Evolutionary conservation across 2,888 invertebrate genomes (phyloP).

Genomic region (Allygus modestus): DNA sequence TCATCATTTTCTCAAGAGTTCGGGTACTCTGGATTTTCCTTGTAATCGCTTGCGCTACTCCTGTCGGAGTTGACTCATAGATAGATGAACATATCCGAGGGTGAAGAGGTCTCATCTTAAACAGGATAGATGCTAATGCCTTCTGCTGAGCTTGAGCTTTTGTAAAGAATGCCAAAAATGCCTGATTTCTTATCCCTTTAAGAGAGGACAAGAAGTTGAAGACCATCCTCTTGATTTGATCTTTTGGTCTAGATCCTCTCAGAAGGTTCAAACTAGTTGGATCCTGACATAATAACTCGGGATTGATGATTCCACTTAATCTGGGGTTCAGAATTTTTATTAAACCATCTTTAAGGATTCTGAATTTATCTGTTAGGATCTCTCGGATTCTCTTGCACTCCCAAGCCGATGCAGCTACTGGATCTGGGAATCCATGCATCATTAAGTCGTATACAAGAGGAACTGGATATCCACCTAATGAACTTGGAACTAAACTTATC

Average conservation of each 20-base stretch:
- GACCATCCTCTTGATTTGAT: neutral
- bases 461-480: conserved; percentile 19
- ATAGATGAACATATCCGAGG: neutral
- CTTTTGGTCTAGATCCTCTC: conserved; percentile 26
- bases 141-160: neutral
- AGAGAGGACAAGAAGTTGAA: neutral
- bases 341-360: too few species aligned
- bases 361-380: neutral
- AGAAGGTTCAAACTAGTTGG: conserved; percentile 21
- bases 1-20: conserved; percentile 16
- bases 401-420: neutral
- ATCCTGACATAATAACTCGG: neutral
- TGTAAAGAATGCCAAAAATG: neutral
- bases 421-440: conserved; percentile 45
- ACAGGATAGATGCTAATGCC: neutral
- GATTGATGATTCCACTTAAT: neutral
- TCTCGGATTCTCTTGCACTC: neutral
- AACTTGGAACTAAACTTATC: neutral
- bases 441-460: neutral
- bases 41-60: neutral
- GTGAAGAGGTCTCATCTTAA: neutral
- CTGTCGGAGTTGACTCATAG: conserved; percentile 23
- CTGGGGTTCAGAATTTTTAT: neutral
- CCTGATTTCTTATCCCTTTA: neutral
- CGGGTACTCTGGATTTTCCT: conserved; percentile 5